Conservation (phyloP, 2,113 vertebrate genomes). For the Emberiza fucata region DNA sequence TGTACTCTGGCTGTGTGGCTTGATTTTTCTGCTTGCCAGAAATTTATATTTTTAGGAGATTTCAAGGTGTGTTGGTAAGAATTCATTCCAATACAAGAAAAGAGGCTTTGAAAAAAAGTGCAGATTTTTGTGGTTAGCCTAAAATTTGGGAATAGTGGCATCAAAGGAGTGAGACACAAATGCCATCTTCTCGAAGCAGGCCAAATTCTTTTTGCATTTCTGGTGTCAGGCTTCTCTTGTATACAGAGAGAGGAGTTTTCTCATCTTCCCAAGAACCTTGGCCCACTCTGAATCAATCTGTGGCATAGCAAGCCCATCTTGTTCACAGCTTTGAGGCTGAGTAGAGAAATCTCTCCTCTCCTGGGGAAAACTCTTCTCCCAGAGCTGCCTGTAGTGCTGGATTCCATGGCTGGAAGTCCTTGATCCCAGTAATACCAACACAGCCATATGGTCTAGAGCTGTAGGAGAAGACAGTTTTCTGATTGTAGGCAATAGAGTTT, state of each 20-base stretch:
- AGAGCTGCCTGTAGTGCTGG: neutral
- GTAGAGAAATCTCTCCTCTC: neutral
- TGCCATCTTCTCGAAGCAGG: neutral
- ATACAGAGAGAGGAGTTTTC: neutral
- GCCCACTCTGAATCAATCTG: neutral
- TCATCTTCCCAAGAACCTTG: neutral
- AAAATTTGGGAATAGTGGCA: neutral
- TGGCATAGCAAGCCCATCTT: neutral
- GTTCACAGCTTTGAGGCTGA: neutral
- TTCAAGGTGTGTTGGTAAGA: neutral
- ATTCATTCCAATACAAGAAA: neutral
- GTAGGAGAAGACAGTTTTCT: neutral
- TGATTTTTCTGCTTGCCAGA: neutral
- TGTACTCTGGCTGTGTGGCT: neutral
- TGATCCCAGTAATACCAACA: neutral
- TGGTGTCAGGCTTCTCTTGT: neutral
- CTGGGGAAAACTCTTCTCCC: fast-evolving
- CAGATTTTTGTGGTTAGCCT: neutral
- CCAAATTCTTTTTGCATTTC: neutral
- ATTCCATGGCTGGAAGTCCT: neutral
- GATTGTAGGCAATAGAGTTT: neutral
- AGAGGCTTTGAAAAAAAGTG: neutral
- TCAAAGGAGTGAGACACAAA: neutral
- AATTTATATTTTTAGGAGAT: neutral
- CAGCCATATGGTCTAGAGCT: neutral